Evolutionary conservation across 2,113 vertebrate species (phyloP), one percentile per base, ranked within the genome.

Genomic region (Pteruthius melanotis): DNA sequence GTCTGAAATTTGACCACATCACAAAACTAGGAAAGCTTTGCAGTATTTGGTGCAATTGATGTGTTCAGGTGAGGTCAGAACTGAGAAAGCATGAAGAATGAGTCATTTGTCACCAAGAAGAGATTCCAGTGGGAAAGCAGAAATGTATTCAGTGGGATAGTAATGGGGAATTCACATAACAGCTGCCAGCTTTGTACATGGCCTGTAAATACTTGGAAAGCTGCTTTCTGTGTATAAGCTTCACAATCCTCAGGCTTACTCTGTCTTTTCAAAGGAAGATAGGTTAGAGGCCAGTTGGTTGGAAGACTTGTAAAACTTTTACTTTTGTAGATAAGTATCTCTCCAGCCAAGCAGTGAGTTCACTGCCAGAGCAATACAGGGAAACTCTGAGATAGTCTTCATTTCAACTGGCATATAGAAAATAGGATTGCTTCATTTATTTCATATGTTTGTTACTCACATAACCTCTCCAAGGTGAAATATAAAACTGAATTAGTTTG

Each of bases 1-100:
- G n/a, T 81, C 68, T 95, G 77, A 96, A 95, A 93, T 94, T 86
- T 86, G 83, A 93, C 81, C 78, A 90, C 85, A 95, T 97, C 93
- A 91, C 87, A 90, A 74, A 94, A 85, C 54, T 84, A 80, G 50
- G 71, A 83, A 93, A 90, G 78, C 92, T 92, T 86, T 77, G 60
- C 72, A 87, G n/a, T 27, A 23, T 85, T 93, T 87, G 45, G 39
- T 87, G 70, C 50, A 76, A 87, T 66, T 94, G 82, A 94, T 94
- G 89, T 95, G 49, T 93, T 97, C 81, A 76, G 60, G 60, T 94
- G 94, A 96, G 91, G 94, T 94, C 94, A 94, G 90, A 92, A 94
- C 9, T 91, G 83, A 96, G 72, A 91, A 82, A 95, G 47, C 85
- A 85, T 37, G n/a, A 87, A 30, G 57, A 93, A 39, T 50, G 75